These are phyloP conservation scores for Lutjanus campechanus DNA, from an alignment of 2,797 vertebrate genomes.

Conservation along the genomic window DNA sequence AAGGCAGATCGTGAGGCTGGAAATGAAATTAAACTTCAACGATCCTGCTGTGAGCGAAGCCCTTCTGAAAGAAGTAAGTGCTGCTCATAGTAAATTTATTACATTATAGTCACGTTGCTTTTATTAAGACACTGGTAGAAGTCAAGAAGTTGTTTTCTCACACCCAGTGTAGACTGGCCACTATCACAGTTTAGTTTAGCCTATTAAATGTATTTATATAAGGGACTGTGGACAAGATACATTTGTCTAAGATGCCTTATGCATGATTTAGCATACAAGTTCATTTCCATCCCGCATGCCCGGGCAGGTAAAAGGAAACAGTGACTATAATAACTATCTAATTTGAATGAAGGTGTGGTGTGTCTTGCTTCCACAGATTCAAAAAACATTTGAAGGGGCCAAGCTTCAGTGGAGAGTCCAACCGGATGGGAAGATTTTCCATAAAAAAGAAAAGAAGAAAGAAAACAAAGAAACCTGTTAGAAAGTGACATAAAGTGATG, in stretches of 20 bases:
- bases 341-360: neutral
- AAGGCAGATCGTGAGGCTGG: neutral
- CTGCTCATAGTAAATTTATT: neutral
- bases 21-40: neutral
- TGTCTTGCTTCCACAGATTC: slow-evolving; percentile 29
- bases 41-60: slow-evolving; percentile 15
- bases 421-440: slow-evolving; percentile 41
- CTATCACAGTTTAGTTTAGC: too few relatives aligned
- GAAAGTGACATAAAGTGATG: neutral
- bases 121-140: too few relatives aligned
- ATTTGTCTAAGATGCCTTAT: too few relatives aligned
- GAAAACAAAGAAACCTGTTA: neutral
- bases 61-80: slow-evolving; percentile 42
- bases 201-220: too few relatives aligned
- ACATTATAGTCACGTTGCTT: too few relatives aligned
- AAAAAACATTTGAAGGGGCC: neutral
- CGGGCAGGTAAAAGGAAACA: too few relatives aligned
- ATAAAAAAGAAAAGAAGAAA: slow-evolving; percentile 5
- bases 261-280: too few relatives aligned
- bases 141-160: too few relatives aligned
- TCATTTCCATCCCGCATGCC: too few relatives aligned
- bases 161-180: neutral
- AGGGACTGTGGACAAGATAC: too few relatives aligned
- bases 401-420: slow-evolving; percentile 43
- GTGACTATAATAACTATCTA: neutral